Conservation (phyloP, 2,888 invertebrate genomes). For the Drosophila tripunctata region DNA sequence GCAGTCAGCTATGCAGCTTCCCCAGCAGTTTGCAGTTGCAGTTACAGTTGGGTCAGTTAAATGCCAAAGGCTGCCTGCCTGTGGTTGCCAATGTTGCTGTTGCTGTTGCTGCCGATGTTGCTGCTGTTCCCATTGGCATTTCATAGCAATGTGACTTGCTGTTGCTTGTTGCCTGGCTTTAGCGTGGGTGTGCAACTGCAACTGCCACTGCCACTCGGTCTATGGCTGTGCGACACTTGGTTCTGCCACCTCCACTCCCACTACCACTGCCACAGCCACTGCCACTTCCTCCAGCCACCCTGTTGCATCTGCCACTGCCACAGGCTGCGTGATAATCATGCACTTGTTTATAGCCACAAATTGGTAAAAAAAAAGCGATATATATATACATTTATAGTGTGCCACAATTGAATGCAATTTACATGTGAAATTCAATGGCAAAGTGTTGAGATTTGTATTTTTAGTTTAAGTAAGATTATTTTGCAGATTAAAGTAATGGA, state of each 20-base stretch:
- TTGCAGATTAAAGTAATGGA: background rate
- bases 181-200: constrained; percentile 47
- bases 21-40: constrained; percentile 41
- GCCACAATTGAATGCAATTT: background rate
- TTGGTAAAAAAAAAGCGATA: background rate
- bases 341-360: constrained; percentile 43
- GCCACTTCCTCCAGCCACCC: background rate
- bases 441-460: background rate
- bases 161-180: constrained; percentile 19
- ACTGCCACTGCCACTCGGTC: constrained; percentile 22
- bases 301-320: constrained; percentile 11
- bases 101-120: constrained; percentile 32
- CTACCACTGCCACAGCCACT: background rate
- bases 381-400: background rate
- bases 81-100: constrained; percentile 37
- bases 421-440: background rate
- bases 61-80: constrained; percentile 54
- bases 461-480: background rate
- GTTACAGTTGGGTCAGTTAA: constrained; percentile 65
- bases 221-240: constrained; percentile 41
- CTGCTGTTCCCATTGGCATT: constrained; percentile 46
- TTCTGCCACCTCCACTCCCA: background rate
- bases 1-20: constrained; percentile 56
- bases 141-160: constrained; percentile 16
- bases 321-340: constrained; percentile 34